A percentile compares a stretch with the other conserved stretches of the same genome.
Conservation (phyloP, 2,113 vertebrate genomes). For the Embiotoca jacksoni region DNA sequence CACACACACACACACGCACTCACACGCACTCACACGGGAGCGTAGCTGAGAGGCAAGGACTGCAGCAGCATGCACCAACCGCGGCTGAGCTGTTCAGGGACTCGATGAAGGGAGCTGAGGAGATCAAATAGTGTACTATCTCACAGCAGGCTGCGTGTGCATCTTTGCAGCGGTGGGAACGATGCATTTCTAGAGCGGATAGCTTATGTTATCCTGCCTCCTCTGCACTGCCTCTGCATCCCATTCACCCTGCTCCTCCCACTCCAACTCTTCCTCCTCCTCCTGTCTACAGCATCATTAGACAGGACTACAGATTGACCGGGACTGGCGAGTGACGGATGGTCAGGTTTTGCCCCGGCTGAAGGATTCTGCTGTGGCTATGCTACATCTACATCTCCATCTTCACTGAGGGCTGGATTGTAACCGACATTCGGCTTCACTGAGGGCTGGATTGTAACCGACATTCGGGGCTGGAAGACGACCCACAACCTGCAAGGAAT, state of each 20-base stretch:
- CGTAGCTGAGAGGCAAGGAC: slow-evolving; percentile 84
- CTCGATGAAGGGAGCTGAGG: slow-evolving; percentile 59
- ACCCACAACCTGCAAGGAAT: slow-evolving; percentile 39
- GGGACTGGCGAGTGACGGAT: slow-evolving; percentile 72
- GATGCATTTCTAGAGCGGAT: slow-evolving; percentile 73
- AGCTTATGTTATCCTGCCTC: slow-evolving; percentile 79
- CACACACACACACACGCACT: slow-evolving; percentile 25
- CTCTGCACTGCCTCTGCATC: slow-evolving; percentile 81
- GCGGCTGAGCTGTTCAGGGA: slow-evolving; percentile 76
- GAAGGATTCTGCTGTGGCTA: slow-evolving; percentile 65
- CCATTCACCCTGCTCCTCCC: slow-evolving; percentile 79
- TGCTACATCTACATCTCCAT: slow-evolving; percentile 69
- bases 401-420: slow-evolving; percentile 68
- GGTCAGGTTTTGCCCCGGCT: slow-evolving; percentile 75
- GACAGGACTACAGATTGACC: slow-evolving; percentile 80
- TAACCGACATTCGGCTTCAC: slow-evolving; percentile 52
- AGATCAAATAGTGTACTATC: slow-evolving; percentile 58
- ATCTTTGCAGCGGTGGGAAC: slow-evolving; percentile 65
- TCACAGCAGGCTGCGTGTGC: slow-evolving; percentile 63
- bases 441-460: slow-evolving; percentile 72
- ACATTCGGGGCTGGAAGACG: slow-evolving; percentile 51
- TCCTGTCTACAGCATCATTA: slow-evolving; percentile 80
- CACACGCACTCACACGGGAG: slow-evolving; percentile 56
- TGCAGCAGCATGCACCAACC: slow-evolving; percentile 89
- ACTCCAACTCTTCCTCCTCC: slow-evolving; percentile 80